Evolutionary conservation across 2,888 invertebrate genomes (phyloP).

Genomic region (Congeria kusceri): DNA sequence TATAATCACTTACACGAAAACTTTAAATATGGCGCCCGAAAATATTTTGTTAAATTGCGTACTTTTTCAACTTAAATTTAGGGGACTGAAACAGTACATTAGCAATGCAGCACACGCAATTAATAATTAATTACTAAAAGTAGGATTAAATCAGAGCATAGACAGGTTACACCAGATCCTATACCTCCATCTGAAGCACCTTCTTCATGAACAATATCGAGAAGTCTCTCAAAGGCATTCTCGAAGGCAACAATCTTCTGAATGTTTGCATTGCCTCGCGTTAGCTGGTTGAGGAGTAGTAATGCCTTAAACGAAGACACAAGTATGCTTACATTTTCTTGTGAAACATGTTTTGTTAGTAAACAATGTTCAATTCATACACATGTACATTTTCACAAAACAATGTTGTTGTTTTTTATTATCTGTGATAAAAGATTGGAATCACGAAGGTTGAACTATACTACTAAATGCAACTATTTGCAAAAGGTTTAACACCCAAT

Average conservation of each 20-base stretch:
- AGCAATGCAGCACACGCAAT: no score
- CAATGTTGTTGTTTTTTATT: no score
- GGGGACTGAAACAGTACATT: no score
- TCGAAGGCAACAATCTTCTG: constrained; percentile 99
- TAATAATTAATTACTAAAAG: no score
- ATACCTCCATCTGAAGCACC: constrained; percentile 95
- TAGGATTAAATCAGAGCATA: no score
- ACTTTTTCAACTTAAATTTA: no score
- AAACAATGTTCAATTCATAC: not conserved
- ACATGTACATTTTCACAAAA: not conserved
- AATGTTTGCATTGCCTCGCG: constrained; percentile 97
- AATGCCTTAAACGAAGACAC: constrained; percentile 88
- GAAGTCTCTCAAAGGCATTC: constrained; percentile 97
- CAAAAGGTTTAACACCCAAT: no score
- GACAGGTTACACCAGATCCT: no score
- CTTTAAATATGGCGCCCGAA: no score
- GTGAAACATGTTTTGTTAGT: not conserved
- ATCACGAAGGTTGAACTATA: not conserved
- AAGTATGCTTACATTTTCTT: not conserved
- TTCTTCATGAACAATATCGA: constrained; percentile 96
- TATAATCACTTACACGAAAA: no score
- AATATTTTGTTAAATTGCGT: no score
- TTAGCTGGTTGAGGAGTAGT: constrained; percentile 95
- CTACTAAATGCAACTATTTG: not conserved
- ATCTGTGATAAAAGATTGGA: not conserved